Base-by-base conservation (phyloP, 2,797 vertebrate genomes). In the Helicolenus hilgendorfi region DNA sequence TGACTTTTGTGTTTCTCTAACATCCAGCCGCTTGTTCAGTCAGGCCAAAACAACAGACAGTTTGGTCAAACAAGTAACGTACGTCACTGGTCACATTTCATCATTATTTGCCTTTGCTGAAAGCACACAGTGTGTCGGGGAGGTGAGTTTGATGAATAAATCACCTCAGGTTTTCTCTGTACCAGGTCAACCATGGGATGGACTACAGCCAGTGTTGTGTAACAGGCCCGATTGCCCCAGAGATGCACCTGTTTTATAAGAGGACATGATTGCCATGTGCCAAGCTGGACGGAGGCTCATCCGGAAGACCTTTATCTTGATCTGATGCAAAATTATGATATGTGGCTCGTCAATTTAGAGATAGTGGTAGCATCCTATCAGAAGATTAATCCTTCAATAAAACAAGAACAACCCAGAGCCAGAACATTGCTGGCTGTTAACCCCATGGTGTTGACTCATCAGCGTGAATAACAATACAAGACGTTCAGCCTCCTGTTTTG, bases 201-300 rank as follows among this genome's bases (percentile, higher is more conserved):
- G 77, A 73, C 75, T 27, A 7, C 62, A 83, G 89, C 63, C 89
- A 76, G 27, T 56, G 27, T 94, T 94, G 82, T 7, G 38, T 62
- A 94, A 89, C 35, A 27, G 62, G 13, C 36, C 53, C 3, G 14
- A 80, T 60, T 85, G 58, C 36, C 14, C 63, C 20, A 7, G 8
- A 9, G 7, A 67, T 24, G 31, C 38, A 75, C 33, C 55, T 79
- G 78, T 79, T 91, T 89, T 87, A 69, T 84, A 64, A 77, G 72
- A 77, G 27, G 68, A n/a, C 33, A 33, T 4, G 24, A 82, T 81
- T 29, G 27, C 10, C 18, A 18, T 45, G 77, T 80, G 29, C 14
- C 56, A 59, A 31, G 56, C 36, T n/a, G 13, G 31, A 71, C n/a
- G 5, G 53, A 27, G 8, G 68, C 62, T 60, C 20, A 70, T 56